Conservation (phyloP, 2,113 vertebrate species). For the Hiodon tergisus region DNA sequence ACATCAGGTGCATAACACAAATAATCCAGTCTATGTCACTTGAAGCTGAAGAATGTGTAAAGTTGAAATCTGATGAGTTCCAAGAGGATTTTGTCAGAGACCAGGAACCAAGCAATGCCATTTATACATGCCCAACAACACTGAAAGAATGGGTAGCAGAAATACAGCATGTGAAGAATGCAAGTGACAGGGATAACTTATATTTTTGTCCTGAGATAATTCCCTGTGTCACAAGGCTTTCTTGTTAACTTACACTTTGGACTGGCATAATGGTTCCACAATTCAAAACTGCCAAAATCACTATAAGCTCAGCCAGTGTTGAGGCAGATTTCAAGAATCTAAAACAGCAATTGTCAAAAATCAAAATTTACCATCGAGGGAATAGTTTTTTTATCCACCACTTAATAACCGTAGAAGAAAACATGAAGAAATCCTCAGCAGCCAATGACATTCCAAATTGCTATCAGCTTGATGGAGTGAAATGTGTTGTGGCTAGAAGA, state of each 20-base stretch:
- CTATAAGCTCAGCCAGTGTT: background rate
- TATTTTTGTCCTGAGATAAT: conserved; percentile 10
- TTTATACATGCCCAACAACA: conserved; percentile 4
- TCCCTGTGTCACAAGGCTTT: background rate
- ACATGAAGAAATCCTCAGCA: background rate
- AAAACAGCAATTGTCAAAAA: background rate
- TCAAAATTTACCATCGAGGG: background rate
- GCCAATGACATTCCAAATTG: background rate
- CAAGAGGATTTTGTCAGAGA: background rate
- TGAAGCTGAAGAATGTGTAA: conserved; percentile 2
- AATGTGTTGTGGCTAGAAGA: background rate
- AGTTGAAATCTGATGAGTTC: background rate
- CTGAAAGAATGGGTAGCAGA: background rate
- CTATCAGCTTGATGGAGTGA: background rate
- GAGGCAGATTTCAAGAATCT: background rate
- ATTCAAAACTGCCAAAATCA: background rate
- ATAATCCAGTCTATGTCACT: background rate
- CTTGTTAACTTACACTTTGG: background rate
- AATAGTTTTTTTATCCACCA: background rate
- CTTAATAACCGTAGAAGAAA: background rate
- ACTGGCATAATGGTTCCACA: background rate
- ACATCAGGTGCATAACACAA: conserved; percentile 5
- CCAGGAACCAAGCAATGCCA: background rate
- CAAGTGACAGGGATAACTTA: conserved; percentile 10
- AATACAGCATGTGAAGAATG: background rate